phyloP scores from a whole-genome alignment of 2,113 vertebrate genomes.

The Euleptes europaea region DNA sequence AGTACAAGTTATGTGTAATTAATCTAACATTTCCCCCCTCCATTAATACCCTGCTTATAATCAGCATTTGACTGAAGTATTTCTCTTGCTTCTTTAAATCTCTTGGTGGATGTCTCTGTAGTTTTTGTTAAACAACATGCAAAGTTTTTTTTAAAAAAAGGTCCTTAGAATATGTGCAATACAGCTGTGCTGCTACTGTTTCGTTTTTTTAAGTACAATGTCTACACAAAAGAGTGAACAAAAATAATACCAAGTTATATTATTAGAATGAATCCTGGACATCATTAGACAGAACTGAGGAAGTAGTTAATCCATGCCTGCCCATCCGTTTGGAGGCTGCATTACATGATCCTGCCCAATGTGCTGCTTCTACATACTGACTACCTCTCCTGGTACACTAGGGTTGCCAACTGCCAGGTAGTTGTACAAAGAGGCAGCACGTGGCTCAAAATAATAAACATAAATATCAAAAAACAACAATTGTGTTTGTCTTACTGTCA shows the following conservation, averaged over 20 bases:
- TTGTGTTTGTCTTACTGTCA: too few species aligned
- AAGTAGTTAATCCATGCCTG: neutral
- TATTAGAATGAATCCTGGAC: neutral
- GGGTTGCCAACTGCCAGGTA: too few species aligned
- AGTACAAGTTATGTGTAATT: constrained; percentile 55
- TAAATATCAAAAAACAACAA: too few species aligned
- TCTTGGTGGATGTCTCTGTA: neutral
- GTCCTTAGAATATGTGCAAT: constrained; percentile 12
- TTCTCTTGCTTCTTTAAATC: constrained; percentile 60
- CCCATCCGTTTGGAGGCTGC: too few species aligned
- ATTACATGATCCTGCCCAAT: too few species aligned
- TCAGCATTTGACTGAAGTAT: constrained; percentile 47
- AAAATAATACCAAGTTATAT: neutral
- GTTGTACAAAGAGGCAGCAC: too few species aligned
- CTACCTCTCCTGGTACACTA: too few species aligned
- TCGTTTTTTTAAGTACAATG: neutral
- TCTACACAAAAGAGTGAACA: neutral
- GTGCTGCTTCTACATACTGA: too few species aligned
- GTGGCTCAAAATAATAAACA: too few species aligned
- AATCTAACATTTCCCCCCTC: constrained; percentile 42
- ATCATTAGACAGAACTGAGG: neutral
- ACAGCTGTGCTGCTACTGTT: neutral
- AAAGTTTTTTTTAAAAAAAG: constrained; percentile 10
- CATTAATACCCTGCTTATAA: constrained; percentile 51
- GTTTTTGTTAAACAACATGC: constrained; percentile 22